phyloP scores from a whole-genome alignment of 2,113 vertebrate genomes.

The Zingel zingel region DNA sequence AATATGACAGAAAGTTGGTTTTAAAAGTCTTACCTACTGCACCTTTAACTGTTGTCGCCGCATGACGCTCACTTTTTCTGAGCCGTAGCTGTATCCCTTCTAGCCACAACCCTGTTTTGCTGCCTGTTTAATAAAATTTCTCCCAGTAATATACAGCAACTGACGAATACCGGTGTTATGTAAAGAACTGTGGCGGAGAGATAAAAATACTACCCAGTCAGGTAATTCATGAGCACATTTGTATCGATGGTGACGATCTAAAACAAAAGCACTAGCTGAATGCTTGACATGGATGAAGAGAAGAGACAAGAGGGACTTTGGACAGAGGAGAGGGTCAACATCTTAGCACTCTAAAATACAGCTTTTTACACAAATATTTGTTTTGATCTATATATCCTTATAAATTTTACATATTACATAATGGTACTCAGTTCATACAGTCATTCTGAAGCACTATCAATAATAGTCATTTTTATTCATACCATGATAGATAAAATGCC shows the following conservation, averaged over 20 bases:
- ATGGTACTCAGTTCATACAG: constrained; percentile 66
- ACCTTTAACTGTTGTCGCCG: too few relatives aligned
- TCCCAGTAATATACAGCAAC: constrained; percentile 2
- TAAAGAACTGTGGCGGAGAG: neutral
- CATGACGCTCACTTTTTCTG: too few relatives aligned
- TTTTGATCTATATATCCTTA: constrained; percentile 60
- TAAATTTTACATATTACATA: constrained; percentile 66
- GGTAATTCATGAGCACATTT: constrained; percentile 50
- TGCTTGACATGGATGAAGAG: constrained; percentile 25
- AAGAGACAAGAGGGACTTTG: constrained; percentile 30
- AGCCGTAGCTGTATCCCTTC: too few relatives aligned
- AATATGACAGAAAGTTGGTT: too few relatives aligned
- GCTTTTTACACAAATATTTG: constrained; percentile 64
- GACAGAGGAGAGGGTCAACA: constrained; percentile 48
- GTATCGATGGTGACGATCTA: constrained; percentile 5
- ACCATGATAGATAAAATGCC: constrained; percentile 61
- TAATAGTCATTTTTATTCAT: constrained; percentile 69
- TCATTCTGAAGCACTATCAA: constrained; percentile 70
- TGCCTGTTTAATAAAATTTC: constrained; percentile 5
- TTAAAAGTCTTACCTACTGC: too few relatives aligned
- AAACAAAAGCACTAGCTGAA: constrained; percentile 35
- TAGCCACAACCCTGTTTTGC: neutral
- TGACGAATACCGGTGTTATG: neutral
- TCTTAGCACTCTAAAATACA: constrained; percentile 69
- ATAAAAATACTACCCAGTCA: constrained; percentile 17